These are phyloP conservation scores for Loxodonta africana DNA, from an alignment of 2,113 vertebrate species.

Conservation along the genomic window DNA sequence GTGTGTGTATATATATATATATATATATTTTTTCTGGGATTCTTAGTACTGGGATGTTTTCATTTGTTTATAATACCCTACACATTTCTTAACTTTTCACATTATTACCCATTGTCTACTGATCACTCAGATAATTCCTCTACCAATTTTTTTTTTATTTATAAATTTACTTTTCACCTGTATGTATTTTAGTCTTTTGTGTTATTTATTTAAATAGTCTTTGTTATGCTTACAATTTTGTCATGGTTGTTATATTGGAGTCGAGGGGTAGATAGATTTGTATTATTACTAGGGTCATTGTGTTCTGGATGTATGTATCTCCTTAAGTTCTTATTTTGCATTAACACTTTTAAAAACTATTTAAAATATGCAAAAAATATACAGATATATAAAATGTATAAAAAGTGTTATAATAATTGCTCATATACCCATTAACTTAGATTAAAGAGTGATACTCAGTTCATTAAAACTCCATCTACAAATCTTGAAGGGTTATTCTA, in stretches of 20 bases:
- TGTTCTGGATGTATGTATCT: background rate
- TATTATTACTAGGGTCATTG: background rate
- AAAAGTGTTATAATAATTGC: background rate
- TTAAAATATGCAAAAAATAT: background rate
- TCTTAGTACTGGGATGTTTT: background rate
- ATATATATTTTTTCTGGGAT: background rate
- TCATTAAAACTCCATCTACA: background rate
- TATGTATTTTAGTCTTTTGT: background rate
- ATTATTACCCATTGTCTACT: background rate
- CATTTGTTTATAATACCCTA: background rate
- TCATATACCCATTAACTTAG: background rate
- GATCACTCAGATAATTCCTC: background rate
- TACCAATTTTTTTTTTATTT: background rate
- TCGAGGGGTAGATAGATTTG: background rate
- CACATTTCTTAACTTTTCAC: background rate
- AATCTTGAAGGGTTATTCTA: background rate
- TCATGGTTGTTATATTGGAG: background rate
- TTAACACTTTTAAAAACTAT: background rate
- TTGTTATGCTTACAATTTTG: background rate
- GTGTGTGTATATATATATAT: too few relatives aligned
- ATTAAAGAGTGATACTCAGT: background rate
- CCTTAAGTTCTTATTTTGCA: background rate
- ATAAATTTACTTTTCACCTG: background rate
- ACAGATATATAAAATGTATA: background rate
- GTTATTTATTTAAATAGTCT: background rate